These are phyloP conservation scores for Pachypeltis micranthus DNA, from an alignment of 1,140 invertebrate species.

Conservation along the genomic window DNA sequence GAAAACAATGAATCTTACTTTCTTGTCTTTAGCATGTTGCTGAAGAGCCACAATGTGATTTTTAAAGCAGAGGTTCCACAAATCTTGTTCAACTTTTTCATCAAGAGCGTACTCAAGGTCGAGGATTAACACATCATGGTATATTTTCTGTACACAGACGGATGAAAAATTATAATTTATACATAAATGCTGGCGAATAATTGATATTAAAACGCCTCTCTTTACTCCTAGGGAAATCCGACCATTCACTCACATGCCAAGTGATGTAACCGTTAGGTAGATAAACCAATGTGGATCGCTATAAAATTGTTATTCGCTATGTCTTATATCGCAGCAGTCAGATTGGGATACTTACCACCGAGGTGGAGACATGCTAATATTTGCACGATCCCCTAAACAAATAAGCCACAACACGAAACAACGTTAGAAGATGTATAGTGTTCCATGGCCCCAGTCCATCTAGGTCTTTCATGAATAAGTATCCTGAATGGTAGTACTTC, in stretches of 20 bases:
- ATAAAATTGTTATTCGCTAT: too few species aligned
- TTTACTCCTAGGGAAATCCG: neutral
- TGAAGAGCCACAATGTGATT: conserved; percentile 72
- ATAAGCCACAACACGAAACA: too few species aligned
- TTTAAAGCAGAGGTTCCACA: conserved; percentile 82
- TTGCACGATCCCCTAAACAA: too few species aligned
- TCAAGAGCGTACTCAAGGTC: conserved; percentile 80
- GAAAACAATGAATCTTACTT: conserved; percentile 11
- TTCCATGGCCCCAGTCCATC: too few species aligned
- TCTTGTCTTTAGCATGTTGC: conserved; percentile 19
- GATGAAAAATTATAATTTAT: conserved; percentile 6
- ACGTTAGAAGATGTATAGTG: too few species aligned
- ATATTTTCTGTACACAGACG: conserved; percentile 44
- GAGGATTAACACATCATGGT: conserved; percentile 64
- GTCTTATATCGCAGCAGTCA: too few species aligned
- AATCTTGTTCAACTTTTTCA: conserved; percentile 76
- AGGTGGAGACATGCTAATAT: too few species aligned
- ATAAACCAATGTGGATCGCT: too few species aligned
- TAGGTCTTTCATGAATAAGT: too few species aligned
- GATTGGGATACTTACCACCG: too few species aligned
- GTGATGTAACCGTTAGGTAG: too few species aligned
- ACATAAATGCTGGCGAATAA: neutral
- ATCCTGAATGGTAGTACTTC: too few species aligned
- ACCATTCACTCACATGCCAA: neutral
- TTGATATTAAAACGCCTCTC: neutral